phyloP scores from a whole-genome alignment of 2,888 invertebrate genomes.

The Leucoptera coffeella region DNA sequence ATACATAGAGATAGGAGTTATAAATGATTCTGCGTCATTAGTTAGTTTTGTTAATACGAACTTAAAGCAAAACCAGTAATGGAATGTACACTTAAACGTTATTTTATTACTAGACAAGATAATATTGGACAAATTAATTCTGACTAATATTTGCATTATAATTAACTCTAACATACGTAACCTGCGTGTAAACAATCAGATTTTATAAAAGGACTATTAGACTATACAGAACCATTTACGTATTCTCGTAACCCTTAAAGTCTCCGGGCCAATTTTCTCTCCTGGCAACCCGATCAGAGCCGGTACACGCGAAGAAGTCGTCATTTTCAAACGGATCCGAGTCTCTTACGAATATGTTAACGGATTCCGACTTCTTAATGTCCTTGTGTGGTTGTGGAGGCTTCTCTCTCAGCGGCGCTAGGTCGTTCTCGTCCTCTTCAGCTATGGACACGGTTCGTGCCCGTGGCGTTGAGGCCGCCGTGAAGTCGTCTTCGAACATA shows the following conservation, averaged over 20 bases:
- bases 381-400: slow-evolving; percentile 38
- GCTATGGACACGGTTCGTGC: slow-evolving; percentile 38
- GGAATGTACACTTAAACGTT: too few relatives aligned
- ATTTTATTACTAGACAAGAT: too few relatives aligned
- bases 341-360: slow-evolving; percentile 83
- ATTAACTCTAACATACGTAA: too few relatives aligned
- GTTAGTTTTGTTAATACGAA: too few relatives aligned
- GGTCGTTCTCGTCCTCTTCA: slow-evolving; percentile 41
- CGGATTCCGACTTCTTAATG: slow-evolving; percentile 82
- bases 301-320: slow-evolving; percentile 69
- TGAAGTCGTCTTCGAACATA: slow-evolving; percentile 68
- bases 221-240: slow-evolving; percentile 20
- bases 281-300: slow-evolving; percentile 35
- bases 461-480: slow-evolving; percentile 28
- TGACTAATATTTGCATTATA: slow-evolving; percentile 1
- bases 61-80: too few relatives aligned
- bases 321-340: slow-evolving; percentile 86
- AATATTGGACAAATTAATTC: too few relatives aligned
- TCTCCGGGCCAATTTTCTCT: slow-evolving; percentile 47
- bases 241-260: slow-evolving; percentile 37
- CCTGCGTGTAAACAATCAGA: slow-evolving; percentile 2
- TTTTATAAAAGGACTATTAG: too few relatives aligned
- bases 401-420: slow-evolving; percentile 26
- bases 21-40: too few relatives aligned
- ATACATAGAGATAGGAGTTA: too few relatives aligned